Percentiles rank a stretch among this genome's conserved stretches.
These are phyloP conservation scores for Sporophila hypoxantha DNA, from an alignment of 2,113 vertebrate genomes.

Conservation along the genomic window DNA sequence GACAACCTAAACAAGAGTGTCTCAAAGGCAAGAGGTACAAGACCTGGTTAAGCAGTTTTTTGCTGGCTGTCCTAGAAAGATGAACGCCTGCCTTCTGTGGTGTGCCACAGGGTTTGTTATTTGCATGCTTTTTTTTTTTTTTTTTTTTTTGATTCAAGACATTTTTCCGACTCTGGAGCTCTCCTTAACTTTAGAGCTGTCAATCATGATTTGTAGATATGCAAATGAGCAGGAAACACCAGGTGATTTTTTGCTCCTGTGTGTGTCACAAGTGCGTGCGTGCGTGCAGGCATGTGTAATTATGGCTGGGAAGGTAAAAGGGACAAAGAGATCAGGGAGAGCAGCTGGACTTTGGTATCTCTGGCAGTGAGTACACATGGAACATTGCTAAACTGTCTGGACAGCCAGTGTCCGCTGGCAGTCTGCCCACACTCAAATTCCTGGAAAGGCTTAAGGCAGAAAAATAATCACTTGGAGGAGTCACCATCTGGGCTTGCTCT, in stretches of 20 bases:
- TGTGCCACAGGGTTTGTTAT: neutral
- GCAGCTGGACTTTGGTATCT: constrained; percentile 38
- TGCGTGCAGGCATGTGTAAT: neutral
- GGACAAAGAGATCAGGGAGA: constrained; percentile 26
- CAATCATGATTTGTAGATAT: accelerated
- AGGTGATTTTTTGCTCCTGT: neutral
- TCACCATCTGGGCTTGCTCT: constrained; percentile 58
- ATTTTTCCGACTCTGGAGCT: neutral
- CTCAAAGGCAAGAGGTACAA: neutral
- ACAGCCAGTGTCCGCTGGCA: constrained; percentile 57
- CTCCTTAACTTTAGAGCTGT: neutral
- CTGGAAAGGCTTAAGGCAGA: constrained; percentile 73
- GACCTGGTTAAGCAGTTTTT: neutral
- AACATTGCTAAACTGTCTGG: constrained; percentile 33
- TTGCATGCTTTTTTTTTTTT: neutral
- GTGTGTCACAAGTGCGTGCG: neutral
- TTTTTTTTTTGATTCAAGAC: neutral
- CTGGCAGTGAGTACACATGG: constrained; percentile 12
- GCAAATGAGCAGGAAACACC: neutral
- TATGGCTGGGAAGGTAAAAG: constrained; percentile 3
- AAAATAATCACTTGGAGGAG: constrained; percentile 65
- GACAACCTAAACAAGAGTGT: neutral
- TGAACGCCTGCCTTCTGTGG: neutral
- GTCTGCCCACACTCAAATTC: constrained; percentile 66
- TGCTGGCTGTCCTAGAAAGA: neutral